These are phyloP conservation scores for Eulemur coronatus DNA, from an alignment of 2,797 vertebrate species.

Conservation along the genomic window DNA sequence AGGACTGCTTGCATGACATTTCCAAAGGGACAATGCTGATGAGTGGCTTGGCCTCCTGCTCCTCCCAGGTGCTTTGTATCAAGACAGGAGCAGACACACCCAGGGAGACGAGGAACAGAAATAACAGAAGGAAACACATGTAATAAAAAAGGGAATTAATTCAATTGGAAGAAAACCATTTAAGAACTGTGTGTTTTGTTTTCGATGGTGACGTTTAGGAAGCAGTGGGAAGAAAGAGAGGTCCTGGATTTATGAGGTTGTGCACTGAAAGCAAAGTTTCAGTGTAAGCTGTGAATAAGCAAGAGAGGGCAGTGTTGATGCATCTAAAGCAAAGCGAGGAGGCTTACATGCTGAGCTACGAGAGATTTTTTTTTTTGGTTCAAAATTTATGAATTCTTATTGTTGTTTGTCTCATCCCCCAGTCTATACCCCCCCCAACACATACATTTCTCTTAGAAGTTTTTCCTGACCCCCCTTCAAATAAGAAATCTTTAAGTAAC, in stretches of 20 bases:
- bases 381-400: slow-evolving; percentile 80
- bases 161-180: neutral
- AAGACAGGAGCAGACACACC: neutral
- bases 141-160: slow-evolving; percentile 34
- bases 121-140: neutral
- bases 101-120: neutral
- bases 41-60: neutral
- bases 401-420: slow-evolving; percentile 61
- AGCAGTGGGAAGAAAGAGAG: neutral
- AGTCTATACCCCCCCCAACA: neutral
- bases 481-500: slow-evolving; percentile 61
- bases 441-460: slow-evolving; percentile 64
- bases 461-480: slow-evolving; percentile 60
- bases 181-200: neutral
- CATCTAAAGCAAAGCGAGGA: slow-evolving; percentile 58
- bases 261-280: neutral
- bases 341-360: slow-evolving; percentile 49
- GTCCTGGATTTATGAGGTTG: neutral
- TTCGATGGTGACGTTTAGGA: neutral
- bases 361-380: slow-evolving; percentile 67
- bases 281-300: slow-evolving; percentile 55
- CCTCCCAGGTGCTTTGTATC: neutral
- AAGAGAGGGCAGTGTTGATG: slow-evolving; percentile 88
- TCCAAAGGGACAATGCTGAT: neutral
- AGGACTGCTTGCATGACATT: neutral